phyloP scores from a whole-genome alignment of 2,113 vertebrate species.

The Xyliphius kryptos region DNA sequence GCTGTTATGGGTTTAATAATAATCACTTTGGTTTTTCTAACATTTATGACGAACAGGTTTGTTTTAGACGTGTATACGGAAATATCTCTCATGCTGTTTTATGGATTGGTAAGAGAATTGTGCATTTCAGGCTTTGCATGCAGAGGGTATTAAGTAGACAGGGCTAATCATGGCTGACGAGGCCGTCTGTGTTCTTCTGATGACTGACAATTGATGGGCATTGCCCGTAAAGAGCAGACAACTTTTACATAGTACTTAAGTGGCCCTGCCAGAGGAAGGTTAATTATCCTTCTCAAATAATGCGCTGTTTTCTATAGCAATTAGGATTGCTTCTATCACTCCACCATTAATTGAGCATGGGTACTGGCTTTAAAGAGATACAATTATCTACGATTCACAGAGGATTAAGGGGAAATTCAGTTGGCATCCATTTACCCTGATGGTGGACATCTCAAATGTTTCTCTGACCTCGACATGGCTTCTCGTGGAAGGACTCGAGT shows the following conservation, averaged over 20 bases:
- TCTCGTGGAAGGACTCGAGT: no score
- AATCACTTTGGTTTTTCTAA: no score
- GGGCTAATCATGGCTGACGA: slow-evolving; percentile 28
- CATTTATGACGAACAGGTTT: no score
- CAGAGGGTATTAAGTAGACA: slow-evolving; percentile 36
- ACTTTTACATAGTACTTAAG: slow-evolving; percentile 25
- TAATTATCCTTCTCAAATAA: slow-evolving; percentile 40
- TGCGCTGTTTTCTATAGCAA: slow-evolving; percentile 42
- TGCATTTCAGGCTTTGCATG: not conserved
- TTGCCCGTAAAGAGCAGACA: slow-evolving; percentile 27
- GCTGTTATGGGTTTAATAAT: no score
- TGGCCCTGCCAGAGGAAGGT: slow-evolving; percentile 23
- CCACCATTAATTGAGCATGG: slow-evolving; percentile 35
- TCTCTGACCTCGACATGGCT: not conserved
- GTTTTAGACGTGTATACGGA: not conserved
- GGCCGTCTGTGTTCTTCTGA: slow-evolving; percentile 12
- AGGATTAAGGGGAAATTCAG: slow-evolving; percentile 33
- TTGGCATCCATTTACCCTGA: slow-evolving; percentile 11
- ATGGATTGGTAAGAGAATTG: not conserved
- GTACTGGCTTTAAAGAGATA: slow-evolving; percentile 39
- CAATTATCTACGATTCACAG: slow-evolving; percentile 44
- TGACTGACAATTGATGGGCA: slow-evolving; percentile 43
- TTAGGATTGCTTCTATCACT: slow-evolving; percentile 44
- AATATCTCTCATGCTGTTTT: not conserved
- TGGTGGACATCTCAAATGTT: slow-evolving; percentile 5